Conservation (phyloP, 2,888 invertebrate genomes). For the Clivina fossor region DNA sequence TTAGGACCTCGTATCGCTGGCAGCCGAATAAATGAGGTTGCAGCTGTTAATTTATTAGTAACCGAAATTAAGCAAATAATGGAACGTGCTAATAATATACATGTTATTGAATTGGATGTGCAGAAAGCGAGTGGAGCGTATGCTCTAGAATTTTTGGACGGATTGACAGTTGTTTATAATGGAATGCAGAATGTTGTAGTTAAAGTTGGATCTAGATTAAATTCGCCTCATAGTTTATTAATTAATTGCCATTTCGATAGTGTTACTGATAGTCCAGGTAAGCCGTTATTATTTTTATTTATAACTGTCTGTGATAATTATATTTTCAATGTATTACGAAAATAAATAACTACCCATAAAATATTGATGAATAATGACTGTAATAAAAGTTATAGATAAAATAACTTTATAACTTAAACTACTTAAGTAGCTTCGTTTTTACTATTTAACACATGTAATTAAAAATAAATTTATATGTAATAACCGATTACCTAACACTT, state of each 20-base stretch:
- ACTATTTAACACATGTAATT: too few species aligned
- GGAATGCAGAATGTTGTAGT: constrained; percentile 70
- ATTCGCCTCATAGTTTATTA: constrained; percentile 62
- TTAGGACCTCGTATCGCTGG: constrained; percentile 67
- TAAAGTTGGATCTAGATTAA: constrained; percentile 60
- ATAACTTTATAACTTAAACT: too few species aligned
- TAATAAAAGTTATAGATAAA: too few species aligned
- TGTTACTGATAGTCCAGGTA: constrained; percentile 72
- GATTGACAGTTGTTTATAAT: constrained; percentile 71
- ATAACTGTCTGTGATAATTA: too few species aligned
- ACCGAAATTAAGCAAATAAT: constrained; percentile 54
- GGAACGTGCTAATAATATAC: constrained; percentile 53
- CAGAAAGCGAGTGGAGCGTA: constrained; percentile 70
- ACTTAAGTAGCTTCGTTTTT: too few species aligned
- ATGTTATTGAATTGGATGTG: constrained; percentile 58
- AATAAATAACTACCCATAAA: too few species aligned
- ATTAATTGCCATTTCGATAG: constrained; percentile 80
- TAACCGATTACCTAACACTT: too few species aligned
- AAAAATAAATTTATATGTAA: too few species aligned
- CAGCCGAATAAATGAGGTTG: constrained; percentile 67
- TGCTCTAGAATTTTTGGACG: constrained; percentile 67
- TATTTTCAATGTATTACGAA: too few species aligned
- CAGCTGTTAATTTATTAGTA: constrained; percentile 57
- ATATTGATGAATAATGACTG: too few species aligned
- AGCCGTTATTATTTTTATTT: constrained; percentile 38